phyloP scores from a whole-genome alignment of 2,797 vertebrate species.

The Hydrophis major region DNA sequence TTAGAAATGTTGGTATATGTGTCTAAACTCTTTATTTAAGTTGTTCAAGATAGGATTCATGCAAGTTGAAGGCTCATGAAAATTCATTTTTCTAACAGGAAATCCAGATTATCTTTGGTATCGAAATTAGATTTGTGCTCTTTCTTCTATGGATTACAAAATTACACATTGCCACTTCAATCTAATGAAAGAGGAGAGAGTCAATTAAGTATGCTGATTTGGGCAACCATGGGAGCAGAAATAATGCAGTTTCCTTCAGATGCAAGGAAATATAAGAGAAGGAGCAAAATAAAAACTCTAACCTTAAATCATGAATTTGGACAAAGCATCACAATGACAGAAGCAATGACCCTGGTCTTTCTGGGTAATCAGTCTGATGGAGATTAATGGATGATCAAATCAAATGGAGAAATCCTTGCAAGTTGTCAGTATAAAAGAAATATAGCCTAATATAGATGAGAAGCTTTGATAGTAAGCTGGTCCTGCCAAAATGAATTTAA shows the following conservation, averaged over 20 bases:
- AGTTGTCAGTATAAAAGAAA: not conserved
- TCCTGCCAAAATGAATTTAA: not conserved
- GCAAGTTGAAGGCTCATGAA: not conserved
- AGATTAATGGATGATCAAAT: conserved; percentile 3
- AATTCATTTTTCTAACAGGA: not conserved
- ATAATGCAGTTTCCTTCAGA: not conserved
- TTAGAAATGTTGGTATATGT: not conserved
- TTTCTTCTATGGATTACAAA: not conserved
- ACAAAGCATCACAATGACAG: not conserved
- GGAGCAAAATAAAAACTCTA: not conserved
- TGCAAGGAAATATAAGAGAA: not conserved
- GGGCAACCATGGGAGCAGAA: not conserved
- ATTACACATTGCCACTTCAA: not conserved
- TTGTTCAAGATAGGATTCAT: not conserved
- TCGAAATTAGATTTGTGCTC: not conserved
- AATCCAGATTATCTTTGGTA: not conserved
- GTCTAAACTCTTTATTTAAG: not conserved
- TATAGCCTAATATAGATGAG: not conserved
- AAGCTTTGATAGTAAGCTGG: not conserved
- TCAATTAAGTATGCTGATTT: not conserved
- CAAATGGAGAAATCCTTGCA: conserved; percentile 4
- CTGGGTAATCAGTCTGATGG: not conserved
- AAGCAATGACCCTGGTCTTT: not conserved
- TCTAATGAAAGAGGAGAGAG: not conserved
- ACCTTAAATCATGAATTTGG: not conserved